Base-by-base conservation (phyloP, 2,888 invertebrate species). In the Heliconius erato region DNA sequence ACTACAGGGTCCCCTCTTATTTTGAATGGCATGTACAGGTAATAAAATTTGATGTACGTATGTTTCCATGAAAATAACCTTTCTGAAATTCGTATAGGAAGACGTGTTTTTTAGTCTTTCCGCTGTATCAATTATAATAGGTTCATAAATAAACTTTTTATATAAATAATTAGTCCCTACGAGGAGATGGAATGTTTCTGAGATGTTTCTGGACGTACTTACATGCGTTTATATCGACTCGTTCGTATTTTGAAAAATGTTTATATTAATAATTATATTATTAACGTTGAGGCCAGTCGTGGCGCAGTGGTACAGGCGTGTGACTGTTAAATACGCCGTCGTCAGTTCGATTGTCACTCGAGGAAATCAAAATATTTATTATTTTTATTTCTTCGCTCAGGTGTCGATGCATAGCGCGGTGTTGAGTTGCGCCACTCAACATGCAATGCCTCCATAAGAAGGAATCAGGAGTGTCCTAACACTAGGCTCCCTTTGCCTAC, bases 11-110 rank as follows among this genome's bases (percentile, higher is more conserved):
- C 49, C 67, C 23, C 28, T 4, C 44, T 68, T 78, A 68, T 78
- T 78, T 67, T 78, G 23, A 12, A 67, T 68, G 49, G 49, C 3
- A 54, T 19, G 54, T 68, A 28, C 78, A 67, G n/a, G 65, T 78
- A 32, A 78, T 78, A 49, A 78, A 78, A 28, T 44, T 78, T 78
- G 49, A 67, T 78, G 44, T 67, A 49, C 68, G 28, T 67, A 67
- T 28, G 67, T 67, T 32, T 32, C 28, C 78, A 78, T 78, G 63
- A 63, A 23, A 63, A 35, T 76, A 26, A 63, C 76, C 63, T 40
- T 59, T 63, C 14, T 4, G 63, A 63, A 26, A 32, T 59, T 76
- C 23, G 26, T n/a, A 76, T 40, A 63, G 76, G 63, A 76, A 40
- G 76, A 40, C 5, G 5, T 7, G 7, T 74, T 59, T 76, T 76